Conservation (phyloP, 2,888 invertebrate genomes). For the Chrysomela aeneicollis region DNA sequence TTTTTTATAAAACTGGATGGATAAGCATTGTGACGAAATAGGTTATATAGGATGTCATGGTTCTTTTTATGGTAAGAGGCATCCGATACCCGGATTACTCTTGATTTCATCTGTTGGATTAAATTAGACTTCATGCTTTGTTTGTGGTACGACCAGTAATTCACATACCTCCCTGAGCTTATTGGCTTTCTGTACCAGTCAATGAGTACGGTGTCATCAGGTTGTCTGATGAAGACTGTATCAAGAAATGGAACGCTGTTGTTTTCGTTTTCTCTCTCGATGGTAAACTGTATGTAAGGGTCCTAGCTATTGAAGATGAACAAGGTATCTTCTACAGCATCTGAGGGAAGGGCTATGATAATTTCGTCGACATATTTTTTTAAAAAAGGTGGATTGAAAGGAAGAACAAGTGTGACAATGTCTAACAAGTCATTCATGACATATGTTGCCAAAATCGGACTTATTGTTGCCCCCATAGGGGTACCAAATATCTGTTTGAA, state of each 20-base stretch:
- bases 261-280: conserved; percentile 10
- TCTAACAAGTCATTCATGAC: conserved; percentile 33
- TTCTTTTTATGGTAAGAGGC: too few species aligned
- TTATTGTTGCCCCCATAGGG: conserved; percentile 27
- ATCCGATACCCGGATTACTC: too few species aligned
- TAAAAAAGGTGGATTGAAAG: conserved; percentile 22
- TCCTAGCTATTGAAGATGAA: conserved; percentile 16
- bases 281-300: conserved; percentile 10
- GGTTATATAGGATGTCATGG: too few species aligned
- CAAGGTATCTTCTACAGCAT: background rate
- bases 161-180: too few species aligned
- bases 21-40: too few species aligned
- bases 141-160: too few species aligned
- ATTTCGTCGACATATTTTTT: conserved; percentile 35
- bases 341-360: conserved; percentile 13
- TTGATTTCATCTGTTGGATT: too few species aligned
- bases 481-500: conserved; percentile 27
- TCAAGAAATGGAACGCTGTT: conserved; percentile 31
- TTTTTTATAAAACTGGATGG: too few species aligned
- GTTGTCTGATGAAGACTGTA: conserved; percentile 29
- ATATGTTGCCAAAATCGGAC: conserved; percentile 29
- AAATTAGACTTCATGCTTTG: too few species aligned
- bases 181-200: too few species aligned
- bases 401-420: conserved; percentile 13
- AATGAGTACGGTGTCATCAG: too few species aligned